Conservation (phyloP, 2,113 vertebrate species). For the Oncorhynchus kisutch region DNA sequence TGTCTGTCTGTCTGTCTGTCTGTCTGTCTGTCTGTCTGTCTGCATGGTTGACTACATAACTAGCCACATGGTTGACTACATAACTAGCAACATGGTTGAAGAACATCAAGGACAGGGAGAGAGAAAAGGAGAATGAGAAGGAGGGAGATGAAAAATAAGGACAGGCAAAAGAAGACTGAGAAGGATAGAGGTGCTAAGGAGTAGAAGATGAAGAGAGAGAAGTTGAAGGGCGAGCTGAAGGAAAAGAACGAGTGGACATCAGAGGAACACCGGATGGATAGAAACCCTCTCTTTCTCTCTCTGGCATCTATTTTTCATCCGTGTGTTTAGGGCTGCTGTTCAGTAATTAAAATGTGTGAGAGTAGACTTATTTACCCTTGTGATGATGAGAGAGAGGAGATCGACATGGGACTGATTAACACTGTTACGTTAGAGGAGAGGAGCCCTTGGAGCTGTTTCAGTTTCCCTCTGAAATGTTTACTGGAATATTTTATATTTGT, state of each 20-base stretch:
- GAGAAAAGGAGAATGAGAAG: too few relatives aligned
- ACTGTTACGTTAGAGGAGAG: constrained; percentile 27
- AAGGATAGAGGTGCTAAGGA: neutral
- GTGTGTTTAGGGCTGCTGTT: constrained; percentile 55
- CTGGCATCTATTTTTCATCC: constrained; percentile 59
- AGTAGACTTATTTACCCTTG: constrained; percentile 59
- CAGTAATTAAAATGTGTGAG: constrained; percentile 57
- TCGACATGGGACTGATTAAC: constrained; percentile 64
- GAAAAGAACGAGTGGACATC: neutral
- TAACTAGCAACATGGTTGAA: too few relatives aligned
- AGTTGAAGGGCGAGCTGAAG: constrained; percentile 17
- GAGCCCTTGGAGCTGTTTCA: constrained; percentile 54
- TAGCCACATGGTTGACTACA: too few relatives aligned
- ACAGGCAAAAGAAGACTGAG: constrained; percentile 14
- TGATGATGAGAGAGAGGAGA: constrained; percentile 48
- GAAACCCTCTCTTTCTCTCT: constrained; percentile 5
- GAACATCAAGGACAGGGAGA: too few relatives aligned
- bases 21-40: too few relatives aligned
- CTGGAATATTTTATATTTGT: constrained; percentile 56
- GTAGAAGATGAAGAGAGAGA: constrained; percentile 4
- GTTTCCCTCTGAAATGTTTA: constrained; percentile 64
- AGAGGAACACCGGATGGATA: constrained; percentile 21
- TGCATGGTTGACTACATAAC: too few relatives aligned
- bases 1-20: too few relatives aligned
- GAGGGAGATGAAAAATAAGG: constrained; percentile 45